Conservation (phyloP, 2,888 invertebrate genomes). For the Ormyrus nitidulus region DNA sequence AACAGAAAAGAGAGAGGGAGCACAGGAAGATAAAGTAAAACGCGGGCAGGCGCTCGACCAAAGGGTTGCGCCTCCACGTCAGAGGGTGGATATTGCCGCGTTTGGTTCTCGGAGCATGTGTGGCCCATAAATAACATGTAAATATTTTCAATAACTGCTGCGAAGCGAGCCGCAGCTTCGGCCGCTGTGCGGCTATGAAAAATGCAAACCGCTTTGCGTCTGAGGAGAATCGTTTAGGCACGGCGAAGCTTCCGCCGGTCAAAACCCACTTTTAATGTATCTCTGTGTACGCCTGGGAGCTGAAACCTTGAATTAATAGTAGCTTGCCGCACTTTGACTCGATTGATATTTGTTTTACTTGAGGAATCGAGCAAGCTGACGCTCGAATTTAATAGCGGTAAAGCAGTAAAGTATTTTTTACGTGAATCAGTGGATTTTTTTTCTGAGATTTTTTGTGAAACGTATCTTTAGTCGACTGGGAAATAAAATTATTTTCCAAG, state of each 20-base stretch:
- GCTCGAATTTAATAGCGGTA: not conserved
- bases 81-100: slow-evolving; percentile 62
- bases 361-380: slow-evolving; percentile 51
- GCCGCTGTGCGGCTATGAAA: slow-evolving; percentile 64
- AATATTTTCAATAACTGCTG: slow-evolving; percentile 74
- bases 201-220: slow-evolving; percentile 72
- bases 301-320: slow-evolving; percentile 67
- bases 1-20: not conserved
- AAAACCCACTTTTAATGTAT: slow-evolving; percentile 69
- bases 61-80: slow-evolving; percentile 22
- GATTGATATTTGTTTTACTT: slow-evolving; percentile 70
- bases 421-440: not conserved
- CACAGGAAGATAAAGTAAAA: not conserved
- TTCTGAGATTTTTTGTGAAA: not conserved
- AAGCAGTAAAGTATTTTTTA: not conserved
- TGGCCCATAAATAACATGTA: slow-evolving; percentile 73
- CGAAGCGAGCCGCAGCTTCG: slow-evolving; percentile 51
- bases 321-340: slow-evolving; percentile 51
- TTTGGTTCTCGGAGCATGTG: slow-evolving; percentile 70
- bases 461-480: not conserved
- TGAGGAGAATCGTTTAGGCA: slow-evolving; percentile 46
- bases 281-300: slow-evolving; percentile 62
- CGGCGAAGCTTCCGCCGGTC: slow-evolving; percentile 42
- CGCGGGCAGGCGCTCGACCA: too few species aligned
- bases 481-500: too few species aligned